A percentile compares a stretch with the other conserved stretches of the same genome.
phyloP scores from a whole-genome alignment of 2,888 invertebrate species.

The Caenorhabditis sp. region DNA sequence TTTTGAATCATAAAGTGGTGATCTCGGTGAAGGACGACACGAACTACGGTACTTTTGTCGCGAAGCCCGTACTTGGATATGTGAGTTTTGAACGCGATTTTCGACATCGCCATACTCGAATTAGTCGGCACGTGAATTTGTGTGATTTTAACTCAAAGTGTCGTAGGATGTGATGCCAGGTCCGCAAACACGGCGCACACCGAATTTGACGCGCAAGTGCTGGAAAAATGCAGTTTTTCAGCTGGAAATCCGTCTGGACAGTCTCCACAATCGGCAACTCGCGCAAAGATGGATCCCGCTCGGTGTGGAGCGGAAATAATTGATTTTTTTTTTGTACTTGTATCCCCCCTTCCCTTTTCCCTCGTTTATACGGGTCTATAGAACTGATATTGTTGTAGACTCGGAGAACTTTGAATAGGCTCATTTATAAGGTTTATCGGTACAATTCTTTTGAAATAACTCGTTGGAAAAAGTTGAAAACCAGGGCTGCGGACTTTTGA shows the following conservation, averaged over 20 bases:
- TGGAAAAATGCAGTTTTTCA: slow-evolving; percentile 42
- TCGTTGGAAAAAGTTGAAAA: too few species aligned
- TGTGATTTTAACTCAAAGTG: background rate
- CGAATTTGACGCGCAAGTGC: background rate
- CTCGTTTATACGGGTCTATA: background rate
- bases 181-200: background rate
- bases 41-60: slow-evolving; percentile 74
- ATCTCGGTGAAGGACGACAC: slow-evolving; percentile 76
- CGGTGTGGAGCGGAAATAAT: slow-evolving; percentile 47
- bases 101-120: too few species aligned
- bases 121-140: too few species aligned
- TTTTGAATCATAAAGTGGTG: slow-evolving; percentile 71
- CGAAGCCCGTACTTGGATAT: slow-evolving; percentile 72
- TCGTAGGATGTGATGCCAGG: background rate
- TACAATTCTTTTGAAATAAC: too few species aligned
- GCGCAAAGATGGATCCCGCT: slow-evolving; percentile 65
- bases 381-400: too few species aligned
- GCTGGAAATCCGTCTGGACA: slow-evolving; percentile 71
- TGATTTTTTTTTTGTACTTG: background rate
- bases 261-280: slow-evolving; percentile 53
- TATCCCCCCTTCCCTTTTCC: background rate
- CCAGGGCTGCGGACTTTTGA: too few species aligned
- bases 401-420: too few species aligned
- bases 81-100: slow-evolving; percentile 66
- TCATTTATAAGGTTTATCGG: too few species aligned